Percentiles rank a stretch among this genome's conserved stretches.
These are phyloP conservation scores for Myanophis thanlyinensis DNA, from an alignment of 2,113 vertebrate species.

Conservation along the genomic window DNA sequence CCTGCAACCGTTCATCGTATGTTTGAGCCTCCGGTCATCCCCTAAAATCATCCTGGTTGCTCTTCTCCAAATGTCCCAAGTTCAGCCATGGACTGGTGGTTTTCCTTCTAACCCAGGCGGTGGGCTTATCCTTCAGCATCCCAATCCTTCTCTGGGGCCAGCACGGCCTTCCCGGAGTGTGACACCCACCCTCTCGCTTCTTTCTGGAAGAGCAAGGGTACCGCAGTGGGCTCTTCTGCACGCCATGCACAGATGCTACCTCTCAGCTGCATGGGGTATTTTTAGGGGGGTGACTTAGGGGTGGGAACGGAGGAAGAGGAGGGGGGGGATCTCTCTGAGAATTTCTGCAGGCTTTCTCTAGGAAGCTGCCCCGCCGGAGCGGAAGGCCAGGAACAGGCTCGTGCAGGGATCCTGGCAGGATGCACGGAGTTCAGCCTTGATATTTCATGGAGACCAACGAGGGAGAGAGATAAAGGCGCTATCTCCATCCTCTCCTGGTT, in stretches of 20 bases:
- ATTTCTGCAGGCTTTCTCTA: neutral
- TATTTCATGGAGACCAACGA: constrained; percentile 46
- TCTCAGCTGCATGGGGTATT: neutral
- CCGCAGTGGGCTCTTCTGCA: accelerated
- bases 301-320: neutral
- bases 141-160: neutral
- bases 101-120: neutral
- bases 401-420: accelerated
- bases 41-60: no score
- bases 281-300: neutral
- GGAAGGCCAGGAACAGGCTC: neutral
- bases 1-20: no score
- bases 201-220: neutral
- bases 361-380: neutral
- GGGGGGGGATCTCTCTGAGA: neutral
- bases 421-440: constrained; percentile 66
- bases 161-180: neutral
- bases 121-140: neutral
- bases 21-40: no score
- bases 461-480: constrained; percentile 32
- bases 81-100: neutral
- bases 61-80: neutral
- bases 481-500: constrained; percentile 59
- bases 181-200: neutral
- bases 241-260: neutral